Evolutionary conservation across 2,797 vertebrate genomes (phyloP), one percentile per base, ranked within the genome.

Genomic region (Neosilurus mollespiculum): DNA sequence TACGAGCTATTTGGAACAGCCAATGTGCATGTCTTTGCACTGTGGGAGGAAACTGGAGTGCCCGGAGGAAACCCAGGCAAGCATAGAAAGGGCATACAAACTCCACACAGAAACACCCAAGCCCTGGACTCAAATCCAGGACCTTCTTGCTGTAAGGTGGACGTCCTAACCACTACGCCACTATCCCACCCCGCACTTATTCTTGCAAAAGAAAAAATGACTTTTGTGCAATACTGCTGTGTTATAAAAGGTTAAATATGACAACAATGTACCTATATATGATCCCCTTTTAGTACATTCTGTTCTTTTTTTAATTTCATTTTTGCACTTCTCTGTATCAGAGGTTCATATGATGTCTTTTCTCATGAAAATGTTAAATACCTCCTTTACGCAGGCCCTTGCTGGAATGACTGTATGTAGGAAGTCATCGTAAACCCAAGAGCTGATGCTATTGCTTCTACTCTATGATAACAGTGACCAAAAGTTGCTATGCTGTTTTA

Each of bases 251-350:
- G 73, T 78, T 70, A 22, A 61, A 78, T 78, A 26, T 83, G 51
- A 64, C 65, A 71, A 12, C 24, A 18, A 49, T 62, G 53, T 61
- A 6, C 18, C 9, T 26, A 20, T 43, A 69, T 24, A 30, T 24
- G 54, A 14, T 24, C 43, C 64, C 4, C 15, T 43, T 30, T 62
- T 30, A 15, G 26, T 54, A n/a, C 4, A 56, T 59, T n/a, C 78
- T 24, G 80, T 34, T 85, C 54, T 73, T 82, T 49, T 83, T 54
- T 78, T 24, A 6, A 78, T 62, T 77, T 56, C 14, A 43, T n/a
- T n/a, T 59, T 77, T 43, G 56, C 30, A 59, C 84, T 91, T 81
- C 93, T 94, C 93, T 94, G 93, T 92, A 94, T 94, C 93, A 94
- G 93, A 94, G 94, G 73, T 84, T 72, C 77, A 85, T 83, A 83